phyloP scores from a whole-genome alignment of 1,140 invertebrate species.

The Panulirus ornatus region DNA sequence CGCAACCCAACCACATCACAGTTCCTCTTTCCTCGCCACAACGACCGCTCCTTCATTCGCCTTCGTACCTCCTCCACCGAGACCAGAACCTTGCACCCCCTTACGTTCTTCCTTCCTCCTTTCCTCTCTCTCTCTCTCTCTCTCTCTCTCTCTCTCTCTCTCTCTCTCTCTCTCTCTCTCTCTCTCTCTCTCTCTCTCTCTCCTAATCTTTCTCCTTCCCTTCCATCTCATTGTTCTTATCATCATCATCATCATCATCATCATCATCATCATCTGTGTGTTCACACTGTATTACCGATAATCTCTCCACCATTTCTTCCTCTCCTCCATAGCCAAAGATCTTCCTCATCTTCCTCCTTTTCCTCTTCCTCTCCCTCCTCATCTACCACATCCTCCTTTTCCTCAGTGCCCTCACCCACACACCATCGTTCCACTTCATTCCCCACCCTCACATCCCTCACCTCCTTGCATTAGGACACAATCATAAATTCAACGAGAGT shows the following conservation, averaged over 20 bases:
- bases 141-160: constrained; percentile 7
- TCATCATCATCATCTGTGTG: neutral
- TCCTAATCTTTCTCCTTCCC: neutral
- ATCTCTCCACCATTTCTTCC: neutral
- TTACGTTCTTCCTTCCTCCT: neutral
- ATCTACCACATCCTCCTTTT: too few species aligned
- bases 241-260: too few species aligned
- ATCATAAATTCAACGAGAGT: neutral
- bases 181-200: neutral
- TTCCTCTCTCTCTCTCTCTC: neutral
- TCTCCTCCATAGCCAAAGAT: neutral
- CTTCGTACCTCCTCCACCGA: too few species aligned
- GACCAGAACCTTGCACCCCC: too few species aligned
- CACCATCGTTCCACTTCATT: neutral
- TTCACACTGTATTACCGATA: neutral
- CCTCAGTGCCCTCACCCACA: too few species aligned
- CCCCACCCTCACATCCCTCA: neutral
- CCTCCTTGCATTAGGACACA: neutral
- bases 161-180: neutral
- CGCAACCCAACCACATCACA: too few species aligned
- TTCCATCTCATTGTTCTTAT: too few species aligned
- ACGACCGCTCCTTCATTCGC: too few species aligned
- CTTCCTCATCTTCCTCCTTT: neutral
- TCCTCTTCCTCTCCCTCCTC: neutral
- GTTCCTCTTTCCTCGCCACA: too few species aligned